Evolutionary conservation across 2,113 vertebrate genomes (phyloP), one percentile per base, ranked within the genome.

Genomic region (Macaca mulatta): DNA sequence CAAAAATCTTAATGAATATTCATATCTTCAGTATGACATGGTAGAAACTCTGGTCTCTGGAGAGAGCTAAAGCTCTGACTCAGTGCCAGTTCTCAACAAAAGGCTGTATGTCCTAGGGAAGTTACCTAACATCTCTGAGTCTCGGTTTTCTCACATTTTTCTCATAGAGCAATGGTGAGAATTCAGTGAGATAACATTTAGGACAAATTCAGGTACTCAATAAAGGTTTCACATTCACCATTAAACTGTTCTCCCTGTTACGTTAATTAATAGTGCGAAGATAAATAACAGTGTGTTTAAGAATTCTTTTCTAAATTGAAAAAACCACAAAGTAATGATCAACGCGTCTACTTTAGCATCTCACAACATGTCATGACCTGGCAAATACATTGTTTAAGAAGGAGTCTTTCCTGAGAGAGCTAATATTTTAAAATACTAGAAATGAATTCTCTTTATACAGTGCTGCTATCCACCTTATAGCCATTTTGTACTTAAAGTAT

Each of bases 1-100:
- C 23, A 92, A 77, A 94, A 86, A 35, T 79, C 30, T 90, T 91
- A 87, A 74, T 50, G 52, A 94, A 79, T 87, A 88, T 45, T 81
- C 13, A 69, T 38, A 25, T 52, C 35, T 93, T 88, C 35, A 75
- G 22, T 59, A 45, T 72, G 55, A 83, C 20, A 50, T 11, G 4
- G 20, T 84, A 5, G 75, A 70, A 83, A 16, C 9, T 2, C 20
- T 69, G 23, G 23, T 80, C 6, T 61, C n/a, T 74, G 70, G 50
- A 82, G 40, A 55, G 12, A 87, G 85, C 22, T n/a, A 89, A 90
- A 94, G 5, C 43, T 94, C 48, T 83, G 27, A 48, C 79, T 97
- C 35, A 61, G 23, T 81, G 48, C 16, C 43, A 23, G 10, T 8
- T 89, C 55, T 70, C 57, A 48, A 2, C 0, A 6, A 89, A 93